Percentiles rank a stretch among this genome's conserved stretches.
phyloP scores from a whole-genome alignment of 2,113 vertebrate genomes.

The Pluvianellus socialis region DNA sequence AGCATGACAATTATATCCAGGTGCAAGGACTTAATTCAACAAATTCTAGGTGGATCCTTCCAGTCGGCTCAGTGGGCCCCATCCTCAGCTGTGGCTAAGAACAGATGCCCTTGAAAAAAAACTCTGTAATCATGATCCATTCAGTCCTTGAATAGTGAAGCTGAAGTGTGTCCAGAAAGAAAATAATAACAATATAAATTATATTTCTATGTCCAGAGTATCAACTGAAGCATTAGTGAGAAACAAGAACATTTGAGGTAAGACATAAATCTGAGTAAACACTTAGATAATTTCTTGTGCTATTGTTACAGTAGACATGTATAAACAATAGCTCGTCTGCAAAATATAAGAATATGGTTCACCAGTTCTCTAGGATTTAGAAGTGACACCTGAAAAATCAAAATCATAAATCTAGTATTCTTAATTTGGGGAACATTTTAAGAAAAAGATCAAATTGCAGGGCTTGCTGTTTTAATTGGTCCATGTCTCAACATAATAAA shows the following conservation, averaged over 20 bases:
- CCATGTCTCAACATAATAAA: not conserved
- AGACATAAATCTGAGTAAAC: not conserved
- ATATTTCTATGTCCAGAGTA: slow-evolving; percentile 22
- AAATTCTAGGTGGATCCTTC: slow-evolving; percentile 94
- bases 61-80: slow-evolving; percentile 75
- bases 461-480: not conserved
- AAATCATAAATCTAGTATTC: not conserved
- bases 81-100: slow-evolving; percentile 85
- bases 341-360: not conserved
- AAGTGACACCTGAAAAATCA: not conserved
- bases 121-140: slow-evolving; percentile 72
- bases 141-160: slow-evolving; percentile 72
- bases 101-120: slow-evolving; percentile 87
- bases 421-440: not conserved
- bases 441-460: not conserved
- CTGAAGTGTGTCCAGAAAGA: slow-evolving; percentile 48
- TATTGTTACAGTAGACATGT: not conserved
- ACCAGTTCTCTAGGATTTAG: not conserved
- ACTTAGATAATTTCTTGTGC: not conserved
- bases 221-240: not conserved
- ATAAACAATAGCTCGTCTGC: not conserved
- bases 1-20: slow-evolving; percentile 95
- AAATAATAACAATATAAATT: not conserved
- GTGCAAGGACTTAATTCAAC: slow-evolving; percentile 99
- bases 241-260: not conserved